Evolutionary conservation across 2,797 vertebrate genomes (phyloP).

Genomic region (Emydoidea blandingii): DNA sequence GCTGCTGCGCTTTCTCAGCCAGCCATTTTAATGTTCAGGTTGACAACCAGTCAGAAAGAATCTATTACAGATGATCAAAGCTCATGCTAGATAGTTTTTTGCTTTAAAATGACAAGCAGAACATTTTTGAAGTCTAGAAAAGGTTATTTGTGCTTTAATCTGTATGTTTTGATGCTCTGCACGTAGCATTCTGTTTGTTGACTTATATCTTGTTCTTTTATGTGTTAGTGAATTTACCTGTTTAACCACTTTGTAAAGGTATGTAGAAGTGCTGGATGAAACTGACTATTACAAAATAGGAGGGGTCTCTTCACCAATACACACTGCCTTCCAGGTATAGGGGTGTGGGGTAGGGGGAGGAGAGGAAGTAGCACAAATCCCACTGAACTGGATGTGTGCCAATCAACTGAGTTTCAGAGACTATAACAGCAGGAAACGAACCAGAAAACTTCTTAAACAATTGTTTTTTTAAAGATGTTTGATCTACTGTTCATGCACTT

Average conservation of each 20-base stretch:
- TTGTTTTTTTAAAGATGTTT: background rate
- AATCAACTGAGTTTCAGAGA: background rate
- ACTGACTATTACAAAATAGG: background rate
- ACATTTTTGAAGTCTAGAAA: conserved; percentile 18
- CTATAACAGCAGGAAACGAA: conserved; percentile 11
- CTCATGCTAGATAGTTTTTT: conserved; percentile 32
- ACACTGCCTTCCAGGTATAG: background rate
- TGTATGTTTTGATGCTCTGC: background rate
- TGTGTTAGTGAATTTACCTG: background rate
- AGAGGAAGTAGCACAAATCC: background rate
- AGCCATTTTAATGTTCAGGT: conserved; percentile 80
- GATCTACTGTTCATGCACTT: background rate
- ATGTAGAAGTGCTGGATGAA: background rate
- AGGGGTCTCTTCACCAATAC: background rate
- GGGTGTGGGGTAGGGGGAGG: background rate
- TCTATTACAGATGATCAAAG: conserved; percentile 75
- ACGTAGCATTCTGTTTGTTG: background rate
- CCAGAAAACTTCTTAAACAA: conserved; percentile 11
- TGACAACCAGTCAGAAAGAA: conserved; percentile 76
- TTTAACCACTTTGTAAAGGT: conserved; percentile 36
- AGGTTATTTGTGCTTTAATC: conserved; percentile 40
- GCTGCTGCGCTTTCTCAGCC: conserved; percentile 62
- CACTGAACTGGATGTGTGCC: background rate
- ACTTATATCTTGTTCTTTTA: conserved; percentile 20
- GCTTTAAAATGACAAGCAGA: conserved; percentile 51